Base-by-base conservation (phyloP, 2,888 invertebrate genomes). In the Chorisops tibialis region DNA sequence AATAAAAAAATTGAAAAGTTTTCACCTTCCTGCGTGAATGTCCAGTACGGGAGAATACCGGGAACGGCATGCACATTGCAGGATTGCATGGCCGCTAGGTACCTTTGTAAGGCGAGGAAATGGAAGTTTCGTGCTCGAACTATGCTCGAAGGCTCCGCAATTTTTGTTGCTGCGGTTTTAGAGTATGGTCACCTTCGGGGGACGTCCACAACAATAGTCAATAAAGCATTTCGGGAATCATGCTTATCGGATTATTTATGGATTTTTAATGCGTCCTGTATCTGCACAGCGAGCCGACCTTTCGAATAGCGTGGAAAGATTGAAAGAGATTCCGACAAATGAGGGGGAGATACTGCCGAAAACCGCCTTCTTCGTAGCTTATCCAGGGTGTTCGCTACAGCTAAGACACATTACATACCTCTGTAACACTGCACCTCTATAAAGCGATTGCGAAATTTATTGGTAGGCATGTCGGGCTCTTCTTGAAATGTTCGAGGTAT, bases 191-290 rank as follows among this genome's bases (percentile, higher is more conserved):
- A 54, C 56, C 56, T 45, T 30, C 30, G 12, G 56, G 56, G 45
- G n/a, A 39, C 56, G 14, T 41, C 56, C 61, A 65, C 65, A 72
- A 77, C 78, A 77, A 77, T 77, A 75, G 76, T 74, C 76, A 77
- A 77, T 77, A 77, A 77, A 77, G 74, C 76, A 77, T 74, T 75
- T 74, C 72, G 77, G 68, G 71, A 77, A 77, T 77, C 78, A 77
- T 76, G 76, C 74, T 77, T 77, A 77, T 77, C 77, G 74, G 75
- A 56, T 78, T 76, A 77, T 77, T 77, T 77, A 77, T 77, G 76
- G 74, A 73, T 75, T 78, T 77, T 78, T 77, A 77, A 77, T 77
- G 74, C 73, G 78, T 77, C 74, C 73, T 75, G 76, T 76, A 78
- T 77, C 76, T 74, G 69, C 16, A 43, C 56, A 45, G 56, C 56